Conservation (phyloP, 1,140 invertebrate genomes). For the Magallana ariakensis region DNA sequence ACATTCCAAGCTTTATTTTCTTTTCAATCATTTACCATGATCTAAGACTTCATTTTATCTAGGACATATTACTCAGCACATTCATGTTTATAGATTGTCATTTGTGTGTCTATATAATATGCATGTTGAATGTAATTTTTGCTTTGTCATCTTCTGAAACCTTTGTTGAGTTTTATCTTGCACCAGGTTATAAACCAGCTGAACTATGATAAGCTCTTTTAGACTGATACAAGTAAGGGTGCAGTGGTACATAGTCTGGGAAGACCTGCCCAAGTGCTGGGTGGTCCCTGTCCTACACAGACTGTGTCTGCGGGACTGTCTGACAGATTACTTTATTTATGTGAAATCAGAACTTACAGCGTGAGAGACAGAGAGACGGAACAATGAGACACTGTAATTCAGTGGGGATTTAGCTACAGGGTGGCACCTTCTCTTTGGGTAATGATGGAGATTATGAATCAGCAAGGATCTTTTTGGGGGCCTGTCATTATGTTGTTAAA, state of each 20-base stretch:
- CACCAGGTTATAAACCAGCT: background rate
- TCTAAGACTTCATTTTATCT: too few species aligned
- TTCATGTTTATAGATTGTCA: too few species aligned
- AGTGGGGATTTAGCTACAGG: conserved; percentile 15
- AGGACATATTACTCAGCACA: conserved; percentile 8
- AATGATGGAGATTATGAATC: background rate
- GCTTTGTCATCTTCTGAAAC: background rate
- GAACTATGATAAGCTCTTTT: background rate
- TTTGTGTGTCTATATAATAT: background rate
- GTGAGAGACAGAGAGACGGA: conserved; percentile 1
- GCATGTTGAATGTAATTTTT: background rate
- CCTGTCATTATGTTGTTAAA: conserved; percentile 35
- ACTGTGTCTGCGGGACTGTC: background rate
- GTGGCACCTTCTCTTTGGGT: background rate
- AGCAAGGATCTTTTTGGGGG: background rate
- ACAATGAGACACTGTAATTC: background rate
- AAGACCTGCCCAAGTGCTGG: background rate
- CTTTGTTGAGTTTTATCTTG: background rate
- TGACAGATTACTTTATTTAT: background rate
- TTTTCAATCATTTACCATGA: too few species aligned
- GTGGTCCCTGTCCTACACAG: too few species aligned
- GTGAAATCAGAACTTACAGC: conserved; percentile 7
- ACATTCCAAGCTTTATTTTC: too few species aligned
- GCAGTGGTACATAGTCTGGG: background rate
- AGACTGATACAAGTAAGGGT: background rate